Conservation (phyloP, 1,140 invertebrate genomes). For the Wasmannia auropunctata region DNA sequence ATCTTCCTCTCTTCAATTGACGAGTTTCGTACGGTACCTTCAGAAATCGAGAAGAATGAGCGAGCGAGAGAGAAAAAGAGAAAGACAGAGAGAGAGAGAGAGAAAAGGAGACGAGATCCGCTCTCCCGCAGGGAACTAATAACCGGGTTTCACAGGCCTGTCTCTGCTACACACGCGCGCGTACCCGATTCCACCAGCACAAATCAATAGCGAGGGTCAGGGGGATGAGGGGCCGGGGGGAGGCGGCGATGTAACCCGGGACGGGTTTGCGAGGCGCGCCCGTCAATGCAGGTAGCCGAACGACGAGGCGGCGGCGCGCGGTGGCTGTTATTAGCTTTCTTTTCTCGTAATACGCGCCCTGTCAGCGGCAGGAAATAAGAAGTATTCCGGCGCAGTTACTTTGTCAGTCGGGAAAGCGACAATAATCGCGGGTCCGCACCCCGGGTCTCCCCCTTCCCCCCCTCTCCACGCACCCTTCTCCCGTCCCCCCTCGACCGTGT, state of each 20-base stretch:
- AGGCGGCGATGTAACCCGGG: slow-evolving; percentile 51
- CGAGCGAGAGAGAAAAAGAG: slow-evolving; percentile 5
- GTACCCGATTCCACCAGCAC: slow-evolving; percentile 58
- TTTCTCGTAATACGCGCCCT: slow-evolving; percentile 81
- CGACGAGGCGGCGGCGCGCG: slow-evolving; percentile 45
- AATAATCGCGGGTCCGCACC: slow-evolving; percentile 58
- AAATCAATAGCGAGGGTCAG: slow-evolving; percentile 46
- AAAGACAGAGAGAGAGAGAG: slow-evolving; percentile 28
- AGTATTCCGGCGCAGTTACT: slow-evolving; percentile 75
- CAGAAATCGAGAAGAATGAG: slow-evolving; percentile 15
- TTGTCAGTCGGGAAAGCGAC: slow-evolving; percentile 71
- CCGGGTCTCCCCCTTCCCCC: too few relatives aligned
- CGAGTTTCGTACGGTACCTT: slow-evolving; percentile 44
- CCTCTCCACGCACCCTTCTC: not conserved
- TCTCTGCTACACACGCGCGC: slow-evolving; percentile 65
- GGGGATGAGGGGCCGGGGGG: not conserved
- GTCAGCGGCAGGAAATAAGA: slow-evolving; percentile 82
- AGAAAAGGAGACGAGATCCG: slow-evolving; percentile 31
- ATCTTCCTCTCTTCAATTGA: slow-evolving; percentile 36
- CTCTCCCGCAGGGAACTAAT: slow-evolving; percentile 79
- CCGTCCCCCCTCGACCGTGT: not conserved
- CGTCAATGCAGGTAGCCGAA: slow-evolving; percentile 74
- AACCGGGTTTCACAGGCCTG: slow-evolving; percentile 76
- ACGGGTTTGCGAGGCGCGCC: slow-evolving; percentile 52
- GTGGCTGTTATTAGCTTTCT: slow-evolving; percentile 82